These are phyloP conservation scores for Tangara arthus DNA, from an alignment of 2,797 vertebrate species.

Conservation along the genomic window DNA sequence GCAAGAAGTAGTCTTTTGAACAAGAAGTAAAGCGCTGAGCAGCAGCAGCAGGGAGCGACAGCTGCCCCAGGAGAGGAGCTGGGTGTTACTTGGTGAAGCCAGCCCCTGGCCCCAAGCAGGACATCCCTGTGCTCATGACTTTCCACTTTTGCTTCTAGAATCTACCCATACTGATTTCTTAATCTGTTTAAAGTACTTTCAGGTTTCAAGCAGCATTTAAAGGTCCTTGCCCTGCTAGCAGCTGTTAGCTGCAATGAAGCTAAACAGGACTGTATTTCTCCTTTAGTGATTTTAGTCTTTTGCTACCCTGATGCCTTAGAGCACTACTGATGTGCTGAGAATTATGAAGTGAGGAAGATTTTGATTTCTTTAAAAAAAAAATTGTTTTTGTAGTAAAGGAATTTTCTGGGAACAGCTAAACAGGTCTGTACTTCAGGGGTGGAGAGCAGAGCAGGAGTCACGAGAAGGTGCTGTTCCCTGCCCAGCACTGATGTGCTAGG, in stretches of 20 bases:
- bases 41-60: neutral
- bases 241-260: neutral
- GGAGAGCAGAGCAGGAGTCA: neutral
- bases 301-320: neutral
- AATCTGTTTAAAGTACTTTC: neutral
- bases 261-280: neutral
- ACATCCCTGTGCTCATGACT: neutral
- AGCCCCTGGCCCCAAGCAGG: neutral
- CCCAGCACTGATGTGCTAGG: neutral
- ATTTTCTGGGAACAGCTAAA: neutral
- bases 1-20: neutral
- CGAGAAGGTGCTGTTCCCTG: neutral
- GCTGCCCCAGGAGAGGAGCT: neutral
- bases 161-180: neutral
- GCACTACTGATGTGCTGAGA: neutral
- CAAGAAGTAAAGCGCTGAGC: neutral
- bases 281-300: neutral
- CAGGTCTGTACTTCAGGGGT: neutral
- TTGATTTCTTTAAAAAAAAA: neutral
- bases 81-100: neutral
- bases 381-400: neutral
- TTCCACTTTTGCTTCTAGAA: neutral
- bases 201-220: neutral
- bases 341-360: neutral
- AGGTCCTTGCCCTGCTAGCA: neutral